Evolutionary conservation across 2,113 vertebrate genomes (phyloP), one percentile per base, ranked within the genome.

Genomic region (Podarcis raffonei): DNA sequence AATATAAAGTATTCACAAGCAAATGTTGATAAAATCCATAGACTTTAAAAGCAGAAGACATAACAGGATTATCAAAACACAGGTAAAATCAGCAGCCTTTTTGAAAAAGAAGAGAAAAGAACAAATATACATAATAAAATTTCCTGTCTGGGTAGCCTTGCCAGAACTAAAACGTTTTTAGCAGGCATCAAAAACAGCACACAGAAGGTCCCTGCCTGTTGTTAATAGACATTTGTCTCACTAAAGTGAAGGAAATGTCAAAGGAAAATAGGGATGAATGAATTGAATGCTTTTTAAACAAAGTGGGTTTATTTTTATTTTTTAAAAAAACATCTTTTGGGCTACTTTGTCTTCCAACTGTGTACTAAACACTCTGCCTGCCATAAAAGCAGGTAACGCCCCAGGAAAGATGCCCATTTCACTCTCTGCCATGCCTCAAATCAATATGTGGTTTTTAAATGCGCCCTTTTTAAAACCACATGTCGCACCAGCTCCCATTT

Each of bases 391-490:
- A 0, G 0, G 0, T 65, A 37, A 80, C 35, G 1, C 59, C 72
- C 5, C 78, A 81, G 69, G 30, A 13, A 1, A 87, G 81, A 59
- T 62, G 57, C 0, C 0, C 18, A 16, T 0, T 1, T 48, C 23
- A 25, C 77, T 82, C 77, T 83, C 30, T 23, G 30, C 32, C 15
- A 0, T 11, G 0, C 39, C 86, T 89, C 53, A 76, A 69, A 12
- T 74, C 62, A 25, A n/a, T 23, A 0, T 53, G 0, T 0, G 5
- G 68, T 90, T 91, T 57, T 76, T 1, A 92, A 74, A 81, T 20
- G 57, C 65, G 32, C 76, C 32, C 62, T 84, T 89, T 87, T 88
- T n/a, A 87, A 91, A 90, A 32, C 79, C 35, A 0, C 20, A n/a
- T 83, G 32, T 77, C 81, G 69, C 4, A 65, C 80, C 89, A 89